These are phyloP conservation scores for Paratilapia polleni DNA, from an alignment of 2,113 vertebrate species.

Conservation along the genomic window DNA sequence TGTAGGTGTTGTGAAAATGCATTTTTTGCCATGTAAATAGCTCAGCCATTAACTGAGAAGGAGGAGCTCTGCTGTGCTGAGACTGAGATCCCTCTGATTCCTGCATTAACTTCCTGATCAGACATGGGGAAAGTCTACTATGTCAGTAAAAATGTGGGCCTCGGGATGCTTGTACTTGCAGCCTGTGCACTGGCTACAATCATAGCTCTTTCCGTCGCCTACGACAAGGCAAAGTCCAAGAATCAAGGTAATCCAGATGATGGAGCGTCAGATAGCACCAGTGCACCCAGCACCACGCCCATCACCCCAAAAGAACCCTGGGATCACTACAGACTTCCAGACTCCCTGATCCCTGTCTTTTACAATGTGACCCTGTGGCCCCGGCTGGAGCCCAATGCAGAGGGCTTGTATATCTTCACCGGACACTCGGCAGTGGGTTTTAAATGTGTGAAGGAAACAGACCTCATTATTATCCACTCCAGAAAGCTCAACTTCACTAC, in stretches of 20 bases:
- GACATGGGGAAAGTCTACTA: constrained; percentile 91
- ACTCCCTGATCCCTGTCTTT: constrained; percentile 73
- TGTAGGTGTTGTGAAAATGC: constrained; percentile 26
- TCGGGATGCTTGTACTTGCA: constrained; percentile 75
- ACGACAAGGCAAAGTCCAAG: constrained; percentile 82
- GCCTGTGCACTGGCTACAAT: constrained; percentile 81
- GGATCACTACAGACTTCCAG: constrained; percentile 87
- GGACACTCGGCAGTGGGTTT: constrained; percentile 85
- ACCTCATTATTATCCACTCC: constrained; percentile 91
- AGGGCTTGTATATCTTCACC: constrained; percentile 83
- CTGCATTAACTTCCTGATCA: neutral
- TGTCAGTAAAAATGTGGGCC: constrained; percentile 84
- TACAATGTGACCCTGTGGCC: constrained; percentile 88
- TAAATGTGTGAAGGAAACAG: constrained; percentile 77
- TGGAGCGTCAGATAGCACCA: accelerated
- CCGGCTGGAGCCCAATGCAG: constrained; percentile 52
- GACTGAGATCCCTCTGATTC: constrained; percentile 13
- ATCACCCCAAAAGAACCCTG: constrained; percentile 65
- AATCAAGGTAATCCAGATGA: constrained; percentile 22
- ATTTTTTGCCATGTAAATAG: constrained; percentile 49
- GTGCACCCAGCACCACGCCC: neutral
- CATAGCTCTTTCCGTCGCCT: constrained; percentile 86
- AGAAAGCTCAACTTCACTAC: constrained; percentile 87
- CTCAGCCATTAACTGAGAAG: constrained; percentile 55
- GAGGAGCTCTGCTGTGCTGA: constrained; percentile 12